Evolutionary conservation across 2,888 invertebrate genomes (phyloP), one percentile per base, ranked within the genome.

Genomic region (Apotomis betuletana): DNA sequence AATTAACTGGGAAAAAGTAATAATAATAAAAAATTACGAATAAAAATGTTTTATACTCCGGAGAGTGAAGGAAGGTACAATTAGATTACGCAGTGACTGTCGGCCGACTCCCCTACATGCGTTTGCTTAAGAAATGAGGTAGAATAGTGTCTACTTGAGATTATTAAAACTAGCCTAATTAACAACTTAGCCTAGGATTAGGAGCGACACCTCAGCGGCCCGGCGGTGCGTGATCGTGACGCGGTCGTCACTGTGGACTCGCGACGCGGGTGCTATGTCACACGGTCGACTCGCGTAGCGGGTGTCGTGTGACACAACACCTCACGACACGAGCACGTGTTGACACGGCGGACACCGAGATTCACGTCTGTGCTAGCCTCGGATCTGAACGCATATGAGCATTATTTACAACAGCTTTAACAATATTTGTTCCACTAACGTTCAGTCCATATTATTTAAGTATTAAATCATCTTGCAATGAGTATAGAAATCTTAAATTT

Each of bases 1-100:
- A 90, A 90, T 84, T 91, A 92, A 92, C 91, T 89, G 90, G 90
- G 89, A 86, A 88, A 90, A 87, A 84, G 87, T 87, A 90, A 89
- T 90, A 87, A 85, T 85, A 90, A 91, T 88, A 90, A 90, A 90
- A 83, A 89, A 88, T 86, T 85, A 81, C 78, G 77, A 86, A 82
- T 82, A 84, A 86, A 88, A 86, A 85, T 83, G 81, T 84, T 92
- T 93, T 93, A 94, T 92, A 93, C 94, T 94, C 94, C 93, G 81
- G 83, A 80, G 93, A 92, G 92, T 93, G 87, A 87, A 88, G 85
- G 86, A 88, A 93, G 93, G 93, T 93, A 93, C 92, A 90, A 85
- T 89, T 88, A 90, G 90, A 91, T 91, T 92, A 92, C 89, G 81
- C 83, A 83, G 84, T 80, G 85, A 85, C 87, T 86, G 81, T 78